Evolutionary conservation across 2,888 invertebrate genomes (phyloP).

Genomic region (Cheilosia urbana): DNA sequence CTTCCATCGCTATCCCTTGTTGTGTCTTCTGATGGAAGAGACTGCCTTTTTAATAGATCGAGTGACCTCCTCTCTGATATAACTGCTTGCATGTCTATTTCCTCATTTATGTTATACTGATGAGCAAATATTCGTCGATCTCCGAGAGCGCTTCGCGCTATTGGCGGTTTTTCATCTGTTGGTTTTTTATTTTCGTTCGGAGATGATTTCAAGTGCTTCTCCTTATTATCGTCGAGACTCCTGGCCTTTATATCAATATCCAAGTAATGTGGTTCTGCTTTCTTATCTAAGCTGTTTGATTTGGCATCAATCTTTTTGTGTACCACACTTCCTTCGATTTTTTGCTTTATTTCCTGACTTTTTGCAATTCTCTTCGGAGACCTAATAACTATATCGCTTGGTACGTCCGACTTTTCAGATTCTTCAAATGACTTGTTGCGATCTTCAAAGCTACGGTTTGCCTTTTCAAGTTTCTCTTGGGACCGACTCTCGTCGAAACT

Average conservation of each 20-base stretch:
- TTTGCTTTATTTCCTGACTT: constrained; percentile 87
- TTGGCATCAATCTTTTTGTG: constrained; percentile 87
- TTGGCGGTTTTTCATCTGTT: constrained; percentile 83
- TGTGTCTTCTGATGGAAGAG: constrained; percentile 84
- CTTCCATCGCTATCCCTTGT: constrained; percentile 80
- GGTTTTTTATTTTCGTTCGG: constrained; percentile 80
- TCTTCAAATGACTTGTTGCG: constrained; percentile 87
- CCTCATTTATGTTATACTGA: constrained; percentile 82
- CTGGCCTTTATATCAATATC: constrained; percentile 88
- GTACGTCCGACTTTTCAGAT: constrained; percentile 85
- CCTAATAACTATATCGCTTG: constrained; percentile 85
- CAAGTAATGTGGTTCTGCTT: constrained; percentile 86
- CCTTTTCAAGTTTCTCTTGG: constrained; percentile 85
- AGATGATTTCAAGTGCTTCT: constrained; percentile 81
- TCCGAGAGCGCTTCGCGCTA: constrained; percentile 79
- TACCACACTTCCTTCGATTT: constrained; percentile 87
- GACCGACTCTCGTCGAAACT: constrained; percentile 87
- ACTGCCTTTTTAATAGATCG: constrained; percentile 86
- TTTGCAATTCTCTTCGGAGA: constrained; percentile 86
- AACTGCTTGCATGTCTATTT: constrained; percentile 86
- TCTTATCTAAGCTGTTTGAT: constrained; percentile 88
- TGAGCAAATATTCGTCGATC: constrained; percentile 82
- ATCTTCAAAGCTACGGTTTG: constrained; percentile 87
- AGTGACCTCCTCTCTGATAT: constrained; percentile 87
- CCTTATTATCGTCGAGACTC: constrained; percentile 88